Base-by-base conservation (phyloP, 1,140 invertebrate species). In the Drosophila tani region DNA sequence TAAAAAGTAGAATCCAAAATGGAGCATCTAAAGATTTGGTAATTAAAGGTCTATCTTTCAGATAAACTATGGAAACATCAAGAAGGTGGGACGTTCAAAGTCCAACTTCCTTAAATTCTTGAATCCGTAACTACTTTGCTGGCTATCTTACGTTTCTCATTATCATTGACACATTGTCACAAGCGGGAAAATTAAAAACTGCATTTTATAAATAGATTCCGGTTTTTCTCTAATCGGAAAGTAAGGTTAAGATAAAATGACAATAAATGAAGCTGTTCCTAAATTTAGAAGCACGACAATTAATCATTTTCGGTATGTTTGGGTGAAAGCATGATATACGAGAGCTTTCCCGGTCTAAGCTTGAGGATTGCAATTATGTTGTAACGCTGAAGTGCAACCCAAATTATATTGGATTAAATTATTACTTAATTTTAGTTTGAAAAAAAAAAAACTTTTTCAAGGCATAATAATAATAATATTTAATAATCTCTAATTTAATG, bases 161-260 rank as follows among this genome's bases (percentile, higher is more conserved):
- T 55, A 38, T 15, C 5, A 40, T 11, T 11, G 3, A 40, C 32
- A 56, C n/a, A 15, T 38, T 21, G 19, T 2, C 53, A 40, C 32
- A 24, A 21, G 14, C 12, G 8, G 19, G 53, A 9, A 56, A 56
- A 58, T 58, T 43, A 58, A 43, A 40, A 58, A 5, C 5, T 27
- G 19, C 11, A 43, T 5, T 55, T 55, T 55, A 64, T 27, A 66
- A 66, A 67, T 62, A 62, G 57, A 27, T 24, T 45, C 8, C 2
- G 17, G 17, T 24, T 47, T 62, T 38, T 21, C 17, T 8, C 6
- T 27, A 63, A 67, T 38, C 32, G n/a, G 19, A 15, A 14, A 32
- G 32, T 57, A 8, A 15, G 11, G 27, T n/a, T 32, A 29, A 43
- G 29, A 60, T 29, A 32, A 29, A n/a, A 3, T 6, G 2, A n/a